phyloP scores from a whole-genome alignment of 2,113 vertebrate species.

The Trematocara macrostoma region DNA sequence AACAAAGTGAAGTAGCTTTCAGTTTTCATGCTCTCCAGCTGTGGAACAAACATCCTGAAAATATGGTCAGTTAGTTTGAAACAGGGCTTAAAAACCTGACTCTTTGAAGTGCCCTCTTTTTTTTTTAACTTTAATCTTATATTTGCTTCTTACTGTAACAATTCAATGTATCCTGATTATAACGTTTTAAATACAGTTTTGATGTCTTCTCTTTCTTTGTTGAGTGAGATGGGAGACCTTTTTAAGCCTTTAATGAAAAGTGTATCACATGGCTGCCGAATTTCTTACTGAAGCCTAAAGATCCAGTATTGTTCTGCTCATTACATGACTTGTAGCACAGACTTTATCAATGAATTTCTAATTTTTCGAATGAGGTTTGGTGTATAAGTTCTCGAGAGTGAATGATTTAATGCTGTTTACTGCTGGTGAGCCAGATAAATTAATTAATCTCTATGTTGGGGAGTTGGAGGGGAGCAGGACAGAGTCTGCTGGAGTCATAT shows the following conservation, averaged over 20 bases:
- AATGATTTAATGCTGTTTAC: background rate
- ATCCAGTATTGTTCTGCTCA: background rate
- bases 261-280: background rate
- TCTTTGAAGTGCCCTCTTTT: background rate
- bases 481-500: conserved; percentile 13
- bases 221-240: background rate
- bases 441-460: background rate
- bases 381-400: background rate
- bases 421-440: background rate
- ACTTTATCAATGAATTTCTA: background rate
- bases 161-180: background rate
- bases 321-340: background rate
- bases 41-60: background rate
- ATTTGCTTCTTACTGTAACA: background rate
- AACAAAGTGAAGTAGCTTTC: background rate
- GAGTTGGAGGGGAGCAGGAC: background rate
- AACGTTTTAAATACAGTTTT: background rate
- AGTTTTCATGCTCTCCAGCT: background rate
- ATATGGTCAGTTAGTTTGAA: background rate
- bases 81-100: background rate
- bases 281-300: background rate
- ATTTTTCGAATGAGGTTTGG: background rate
- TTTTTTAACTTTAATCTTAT: background rate
- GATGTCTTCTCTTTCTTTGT: background rate
- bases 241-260: background rate